Evolutionary conservation across 2,113 vertebrate species (phyloP).

Genomic region (Clarias macrocephalus): DNA sequence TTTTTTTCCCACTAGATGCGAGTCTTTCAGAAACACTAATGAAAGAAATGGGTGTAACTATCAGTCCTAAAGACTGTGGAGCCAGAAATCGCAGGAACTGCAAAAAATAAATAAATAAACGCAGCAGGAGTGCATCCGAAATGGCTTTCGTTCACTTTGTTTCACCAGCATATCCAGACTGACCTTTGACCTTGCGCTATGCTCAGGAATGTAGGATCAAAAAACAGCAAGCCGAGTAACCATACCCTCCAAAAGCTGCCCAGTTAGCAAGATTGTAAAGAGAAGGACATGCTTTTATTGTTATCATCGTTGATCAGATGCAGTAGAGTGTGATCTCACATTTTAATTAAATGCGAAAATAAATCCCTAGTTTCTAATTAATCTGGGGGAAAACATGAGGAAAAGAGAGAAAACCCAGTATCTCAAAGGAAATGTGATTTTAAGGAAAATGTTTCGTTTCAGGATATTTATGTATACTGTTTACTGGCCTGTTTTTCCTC

Average conservation of each 20-base stretch:
- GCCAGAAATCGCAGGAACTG: neutral
- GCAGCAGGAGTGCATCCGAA: neutral
- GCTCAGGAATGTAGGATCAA: neutral
- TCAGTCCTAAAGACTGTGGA: neutral
- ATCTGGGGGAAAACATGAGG: neutral
- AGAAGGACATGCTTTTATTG: neutral
- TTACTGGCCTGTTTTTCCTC: neutral
- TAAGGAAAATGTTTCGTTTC: neutral
- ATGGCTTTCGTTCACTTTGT: neutral
- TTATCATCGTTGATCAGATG: neutral
- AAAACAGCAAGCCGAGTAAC: neutral
- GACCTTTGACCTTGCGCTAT: conserved; percentile 1
- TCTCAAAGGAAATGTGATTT: neutral
- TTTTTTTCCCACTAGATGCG: neutral
- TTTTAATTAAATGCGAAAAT: no score
- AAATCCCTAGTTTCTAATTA: neutral
- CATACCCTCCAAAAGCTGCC: neutral
- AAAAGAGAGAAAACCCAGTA: neutral
- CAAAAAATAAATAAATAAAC: neutral
- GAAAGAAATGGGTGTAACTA: neutral
- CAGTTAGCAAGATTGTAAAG: neutral
- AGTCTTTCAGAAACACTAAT: neutral
- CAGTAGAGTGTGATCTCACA: neutral
- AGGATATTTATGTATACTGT: neutral
- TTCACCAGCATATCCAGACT: neutral